phyloP scores from a whole-genome alignment of 2,888 invertebrate genomes.

The Chromoteleia sp. region DNA sequence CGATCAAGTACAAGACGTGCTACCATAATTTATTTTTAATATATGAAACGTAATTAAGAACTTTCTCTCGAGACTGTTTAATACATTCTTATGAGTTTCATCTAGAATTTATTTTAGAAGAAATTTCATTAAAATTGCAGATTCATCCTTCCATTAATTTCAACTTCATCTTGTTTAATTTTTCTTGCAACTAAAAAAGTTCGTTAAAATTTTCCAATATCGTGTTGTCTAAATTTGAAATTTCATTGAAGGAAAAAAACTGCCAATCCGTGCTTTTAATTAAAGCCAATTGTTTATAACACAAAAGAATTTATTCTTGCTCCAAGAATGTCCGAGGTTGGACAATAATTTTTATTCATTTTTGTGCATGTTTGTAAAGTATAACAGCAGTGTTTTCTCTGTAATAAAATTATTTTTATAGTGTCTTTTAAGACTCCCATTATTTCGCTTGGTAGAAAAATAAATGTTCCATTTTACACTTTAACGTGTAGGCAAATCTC shows the following conservation, averaged over 20 bases:
- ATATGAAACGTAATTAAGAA: conserved; percentile 6
- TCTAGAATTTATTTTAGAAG: background rate
- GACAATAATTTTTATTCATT: no score
- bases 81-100: background rate
- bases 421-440: conserved; percentile 1
- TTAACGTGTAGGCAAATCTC: background rate
- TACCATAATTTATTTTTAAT: conserved; percentile 8
- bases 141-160: background rate
- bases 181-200: no score
- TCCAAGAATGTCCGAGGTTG: background rate
- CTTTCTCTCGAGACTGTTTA: conserved; percentile 24
- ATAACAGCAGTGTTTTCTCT: background rate
- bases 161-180: background rate
- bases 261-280: no score
- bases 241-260: no score
- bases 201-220: no score
- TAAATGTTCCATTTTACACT: background rate
- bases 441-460: conserved; percentile 1
- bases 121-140: conserved; percentile 4
- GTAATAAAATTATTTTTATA: conserved; percentile 5
- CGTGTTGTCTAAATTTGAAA: no score
- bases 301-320: no score
- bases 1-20: background rate
- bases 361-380: background rate
- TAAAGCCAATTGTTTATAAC: no score